Evolutionary conservation across 2,797 vertebrate species (phyloP).

Genomic region (Artibeus lituratus): DNA sequence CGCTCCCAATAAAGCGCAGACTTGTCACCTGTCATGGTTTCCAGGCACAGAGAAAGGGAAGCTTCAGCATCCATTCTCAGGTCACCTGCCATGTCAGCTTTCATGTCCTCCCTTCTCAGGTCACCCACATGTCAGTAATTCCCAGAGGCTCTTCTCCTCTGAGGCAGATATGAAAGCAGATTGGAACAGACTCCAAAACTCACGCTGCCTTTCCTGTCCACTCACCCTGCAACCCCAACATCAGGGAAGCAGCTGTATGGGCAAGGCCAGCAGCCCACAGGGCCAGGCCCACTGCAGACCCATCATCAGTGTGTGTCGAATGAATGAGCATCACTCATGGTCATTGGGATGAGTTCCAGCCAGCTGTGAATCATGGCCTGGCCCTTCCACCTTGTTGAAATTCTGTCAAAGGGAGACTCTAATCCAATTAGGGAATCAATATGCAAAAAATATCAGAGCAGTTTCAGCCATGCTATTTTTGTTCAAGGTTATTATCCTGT

Average conservation of each 20-base stretch:
- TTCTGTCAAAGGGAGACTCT: slow-evolving; percentile 51
- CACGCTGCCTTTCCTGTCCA: background rate
- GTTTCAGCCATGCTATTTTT: slow-evolving; percentile 37
- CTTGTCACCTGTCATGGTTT: background rate
- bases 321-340: background rate
- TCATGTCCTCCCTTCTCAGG: background rate
- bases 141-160: background rate
- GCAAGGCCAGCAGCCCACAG: background rate
- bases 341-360: background rate
- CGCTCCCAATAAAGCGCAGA: background rate
- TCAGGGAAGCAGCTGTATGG: background rate
- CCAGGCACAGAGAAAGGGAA: background rate
- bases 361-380: background rate
- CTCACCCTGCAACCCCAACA: background rate
- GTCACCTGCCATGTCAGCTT: background rate
- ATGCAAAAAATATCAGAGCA: slow-evolving; percentile 54
- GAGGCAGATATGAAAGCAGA: background rate
- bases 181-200: background rate
- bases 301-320: background rate
- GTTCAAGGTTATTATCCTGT: slow-evolving; percentile 62
- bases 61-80: background rate
- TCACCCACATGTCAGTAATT: background rate
- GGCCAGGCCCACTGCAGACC: background rate
- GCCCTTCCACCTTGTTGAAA: slow-evolving; percentile 47
- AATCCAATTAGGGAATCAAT: slow-evolving; percentile 64